A percentile compares a stretch with the other conserved stretches of the same genome.
Conservation (phyloP, 2,113 vertebrate genomes). For the Melanocharis versteri region DNA sequence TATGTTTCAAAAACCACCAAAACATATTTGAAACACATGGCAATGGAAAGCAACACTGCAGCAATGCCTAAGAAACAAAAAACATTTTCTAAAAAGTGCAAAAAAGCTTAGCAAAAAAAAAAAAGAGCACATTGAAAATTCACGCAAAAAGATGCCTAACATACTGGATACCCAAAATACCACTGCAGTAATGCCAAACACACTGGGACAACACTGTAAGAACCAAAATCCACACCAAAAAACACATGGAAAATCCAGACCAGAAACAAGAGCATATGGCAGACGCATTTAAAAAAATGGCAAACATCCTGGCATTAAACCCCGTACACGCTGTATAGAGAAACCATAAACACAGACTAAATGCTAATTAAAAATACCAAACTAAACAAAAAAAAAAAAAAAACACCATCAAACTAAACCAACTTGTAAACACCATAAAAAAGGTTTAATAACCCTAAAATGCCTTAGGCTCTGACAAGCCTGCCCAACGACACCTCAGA, state of each 20-base stretch:
- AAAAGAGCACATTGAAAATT: background rate
- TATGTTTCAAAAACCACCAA: background rate
- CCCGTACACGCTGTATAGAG: fast-evolving
- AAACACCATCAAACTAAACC: background rate
- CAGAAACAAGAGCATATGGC: background rate
- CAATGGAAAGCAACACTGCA: background rate
- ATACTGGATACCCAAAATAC: background rate
- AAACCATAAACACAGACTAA: background rate
- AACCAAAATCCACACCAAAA: background rate
- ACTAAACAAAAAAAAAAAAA: background rate
- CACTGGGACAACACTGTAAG: background rate
- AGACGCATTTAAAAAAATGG: background rate
- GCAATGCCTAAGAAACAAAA: background rate
- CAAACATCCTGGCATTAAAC: background rate
- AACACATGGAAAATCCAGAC: background rate
- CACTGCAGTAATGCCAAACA: background rate
- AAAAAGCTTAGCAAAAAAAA: background rate
- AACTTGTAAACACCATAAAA: background rate
- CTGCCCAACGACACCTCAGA: background rate
- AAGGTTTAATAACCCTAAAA: background rate
- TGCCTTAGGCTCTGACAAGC: background rate
- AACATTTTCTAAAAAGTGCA: background rate
- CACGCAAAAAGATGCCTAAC: background rate
- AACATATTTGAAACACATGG: background rate
- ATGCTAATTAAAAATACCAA: background rate